These are phyloP conservation scores for Schizopygopsis malacanthus DNA, from an alignment of 2,797 vertebrate species.

Conservation along the genomic window DNA sequence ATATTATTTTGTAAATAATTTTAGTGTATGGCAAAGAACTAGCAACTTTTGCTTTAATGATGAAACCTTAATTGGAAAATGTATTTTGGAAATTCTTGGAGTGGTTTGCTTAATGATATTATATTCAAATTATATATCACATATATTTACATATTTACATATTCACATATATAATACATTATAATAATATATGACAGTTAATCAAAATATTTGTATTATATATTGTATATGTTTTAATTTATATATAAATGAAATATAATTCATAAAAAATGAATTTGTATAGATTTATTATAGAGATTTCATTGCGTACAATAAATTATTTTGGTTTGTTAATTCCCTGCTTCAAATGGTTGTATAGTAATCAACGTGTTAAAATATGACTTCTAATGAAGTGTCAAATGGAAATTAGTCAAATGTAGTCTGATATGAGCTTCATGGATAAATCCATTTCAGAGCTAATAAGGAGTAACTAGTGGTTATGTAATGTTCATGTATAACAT, in stretches of 20 bases:
- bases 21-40: background rate
- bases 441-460: conserved; percentile 35
- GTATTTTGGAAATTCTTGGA: background rate
- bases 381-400: background rate
- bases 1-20: background rate
- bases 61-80: background rate
- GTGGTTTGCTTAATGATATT: background rate
- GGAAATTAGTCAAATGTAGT: conserved; percentile 15
- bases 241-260: background rate
- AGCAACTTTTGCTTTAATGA: background rate
- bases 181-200: background rate
- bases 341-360: background rate
- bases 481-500: conserved; percentile 26
- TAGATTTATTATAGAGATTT: background rate
- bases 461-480: conserved; percentile 41
- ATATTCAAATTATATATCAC: background rate
- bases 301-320: background rate
- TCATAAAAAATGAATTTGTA: background rate
- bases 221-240: background rate
- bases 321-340: background rate
- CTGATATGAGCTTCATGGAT: conserved; percentile 25
- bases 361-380: background rate
- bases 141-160: background rate
- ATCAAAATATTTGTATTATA: background rate
- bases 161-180: background rate